Evolutionary conservation across 2,797 vertebrate genomes (phyloP).

Genomic region (Scolopax bukidnonensis): DNA sequence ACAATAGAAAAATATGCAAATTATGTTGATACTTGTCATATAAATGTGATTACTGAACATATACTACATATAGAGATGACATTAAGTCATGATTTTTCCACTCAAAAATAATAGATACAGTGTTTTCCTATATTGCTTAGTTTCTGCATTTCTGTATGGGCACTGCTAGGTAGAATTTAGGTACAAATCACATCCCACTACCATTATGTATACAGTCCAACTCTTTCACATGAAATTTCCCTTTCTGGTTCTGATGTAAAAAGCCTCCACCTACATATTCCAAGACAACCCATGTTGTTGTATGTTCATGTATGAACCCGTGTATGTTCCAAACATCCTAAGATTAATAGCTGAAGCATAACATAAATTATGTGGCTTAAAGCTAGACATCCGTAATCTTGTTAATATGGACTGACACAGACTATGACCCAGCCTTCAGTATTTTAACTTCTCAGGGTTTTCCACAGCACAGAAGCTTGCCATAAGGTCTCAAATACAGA

Average conservation of each 20-base stretch:
- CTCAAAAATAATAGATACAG: not conserved
- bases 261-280: not conserved
- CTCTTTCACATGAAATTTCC: not conserved
- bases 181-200: not conserved
- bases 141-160: not conserved
- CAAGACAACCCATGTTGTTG: not conserved
- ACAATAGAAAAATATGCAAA: constrained; percentile 27
- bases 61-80: not conserved
- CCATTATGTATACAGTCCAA: not conserved
- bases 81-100: not conserved
- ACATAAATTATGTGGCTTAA: not conserved
- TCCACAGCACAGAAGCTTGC: not conserved
- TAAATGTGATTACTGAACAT: not conserved
- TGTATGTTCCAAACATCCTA: not conserved
- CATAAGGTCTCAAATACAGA: not conserved
- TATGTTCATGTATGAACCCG: no score
- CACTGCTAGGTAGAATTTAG: not conserved
- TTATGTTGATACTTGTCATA: not conserved
- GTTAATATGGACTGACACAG: not conserved
- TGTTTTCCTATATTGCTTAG: not conserved
- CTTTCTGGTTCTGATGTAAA: not conserved
- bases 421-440: fast-evolving
- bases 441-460: not conserved
- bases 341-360: not conserved
- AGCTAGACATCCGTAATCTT: not conserved